Percentiles rank a stretch among this genome's conserved stretches.
These are phyloP conservation scores for Tetramorium alpestre DNA, from an alignment of 1,140 invertebrate species.

Conservation along the genomic window DNA sequence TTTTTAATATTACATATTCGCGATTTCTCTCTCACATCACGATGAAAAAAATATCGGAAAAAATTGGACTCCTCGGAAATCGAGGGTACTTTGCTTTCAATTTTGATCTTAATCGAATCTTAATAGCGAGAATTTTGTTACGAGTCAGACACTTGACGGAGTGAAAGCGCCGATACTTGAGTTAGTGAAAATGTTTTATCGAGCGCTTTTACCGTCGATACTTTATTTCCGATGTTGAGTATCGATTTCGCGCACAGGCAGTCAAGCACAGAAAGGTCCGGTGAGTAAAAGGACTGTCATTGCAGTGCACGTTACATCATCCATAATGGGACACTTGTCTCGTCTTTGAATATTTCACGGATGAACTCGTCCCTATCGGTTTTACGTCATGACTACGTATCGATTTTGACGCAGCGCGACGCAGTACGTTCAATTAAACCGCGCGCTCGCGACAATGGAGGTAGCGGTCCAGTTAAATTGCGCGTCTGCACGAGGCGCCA, in stretches of 20 bases:
- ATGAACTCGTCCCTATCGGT: constrained; percentile 7
- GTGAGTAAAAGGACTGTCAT: background rate
- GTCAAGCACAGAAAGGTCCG: background rate
- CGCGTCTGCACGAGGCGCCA: background rate
- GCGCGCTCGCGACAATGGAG: background rate
- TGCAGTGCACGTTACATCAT: background rate
- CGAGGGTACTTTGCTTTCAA: background rate
- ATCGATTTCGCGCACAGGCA: background rate
- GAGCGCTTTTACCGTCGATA: background rate
- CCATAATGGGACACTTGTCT: background rate
- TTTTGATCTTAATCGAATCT: background rate
- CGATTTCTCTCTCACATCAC: background rate
- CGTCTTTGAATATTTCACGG: constrained; percentile 32
- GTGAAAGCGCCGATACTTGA: background rate
- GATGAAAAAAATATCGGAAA: too few species aligned
- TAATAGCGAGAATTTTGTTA: background rate
- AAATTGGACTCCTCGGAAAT: background rate
- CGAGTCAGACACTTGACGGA: background rate
- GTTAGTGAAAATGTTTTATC: background rate
- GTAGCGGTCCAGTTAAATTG: constrained; percentile 13
- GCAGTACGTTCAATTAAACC: constrained; percentile 14
- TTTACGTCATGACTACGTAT: constrained; percentile 11
- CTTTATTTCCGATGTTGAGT: constrained; percentile 19
- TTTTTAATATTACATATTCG: background rate
- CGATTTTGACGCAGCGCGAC: constrained; percentile 1